Evolutionary conservation across 2,113 vertebrate genomes (phyloP), one percentile per base, ranked within the genome.

Genomic region (Lamprologus lemairii): DNA sequence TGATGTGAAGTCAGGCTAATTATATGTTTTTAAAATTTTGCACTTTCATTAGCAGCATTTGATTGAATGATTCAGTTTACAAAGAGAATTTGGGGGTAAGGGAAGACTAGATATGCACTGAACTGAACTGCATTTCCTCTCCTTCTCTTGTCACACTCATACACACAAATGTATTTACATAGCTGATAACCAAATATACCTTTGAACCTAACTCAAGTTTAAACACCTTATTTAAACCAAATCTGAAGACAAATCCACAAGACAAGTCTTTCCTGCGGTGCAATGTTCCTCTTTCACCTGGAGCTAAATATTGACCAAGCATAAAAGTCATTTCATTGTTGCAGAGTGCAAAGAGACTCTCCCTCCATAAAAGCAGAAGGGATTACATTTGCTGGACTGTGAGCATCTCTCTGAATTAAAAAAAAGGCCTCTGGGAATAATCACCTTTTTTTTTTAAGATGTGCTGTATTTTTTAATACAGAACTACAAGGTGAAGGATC

Each of bases 331-430:
- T 83, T 87, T 81, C 68, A 79, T 68, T 85, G 71, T 80, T 40
- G 53, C 54, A 23, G 42, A 86, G 49, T 55, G 82, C 26, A 86
- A 83, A 89, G 40, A 88, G 16, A 82, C 65, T 86, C 53, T 37
- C n/a, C n/a, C 57, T 82, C 60, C 12, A 13, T 81, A 60, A 89
- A 63, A 85, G 78, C 14, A 53, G 49, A 33, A 16, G 9, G 68
- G 53, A 92, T 92, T 89, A 49, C 7, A 86, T 90, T 85, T 83
- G 47, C 73, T 37, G 40, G 71, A 83, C 28, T 71, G 49, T 31
- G 42, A 54, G 23, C 31, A 45, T 89, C 78, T 55, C 37, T 49
- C 58, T 53, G 73, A 81, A 88, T 84, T 81, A 6, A 83, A 31
- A 85, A 82, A 60, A 11, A 86, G 57, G 53, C 80, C 79, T 9